Conservation (phyloP, 2,797 vertebrate genomes). For the Loris lydekkerianus region DNA sequence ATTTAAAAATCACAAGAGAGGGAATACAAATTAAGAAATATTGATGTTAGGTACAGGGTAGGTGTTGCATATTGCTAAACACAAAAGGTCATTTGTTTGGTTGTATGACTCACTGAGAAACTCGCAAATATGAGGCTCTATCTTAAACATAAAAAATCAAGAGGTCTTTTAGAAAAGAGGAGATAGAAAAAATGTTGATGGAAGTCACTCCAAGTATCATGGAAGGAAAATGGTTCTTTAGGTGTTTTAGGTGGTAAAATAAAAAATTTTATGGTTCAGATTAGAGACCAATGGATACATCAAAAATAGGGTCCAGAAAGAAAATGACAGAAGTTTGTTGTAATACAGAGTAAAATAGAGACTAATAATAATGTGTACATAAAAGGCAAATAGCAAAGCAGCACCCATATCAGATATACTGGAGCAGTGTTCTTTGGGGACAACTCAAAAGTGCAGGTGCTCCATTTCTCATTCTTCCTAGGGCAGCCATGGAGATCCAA, state of each 20-base stretch:
- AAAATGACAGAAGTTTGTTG: not conserved
- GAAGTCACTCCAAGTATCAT: not conserved
- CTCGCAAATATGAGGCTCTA: not conserved
- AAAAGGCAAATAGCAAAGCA: not conserved
- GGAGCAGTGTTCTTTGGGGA: not conserved
- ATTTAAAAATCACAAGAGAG: constrained; percentile 13
- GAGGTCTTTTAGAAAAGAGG: constrained; percentile 44
- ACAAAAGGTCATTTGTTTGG: not conserved
- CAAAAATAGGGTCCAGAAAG: not conserved
- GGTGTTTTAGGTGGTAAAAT: not conserved
- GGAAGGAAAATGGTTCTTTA: not conserved
- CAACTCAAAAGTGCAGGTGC: not conserved
- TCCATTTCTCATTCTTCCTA: not conserved
- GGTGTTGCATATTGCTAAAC: not conserved
- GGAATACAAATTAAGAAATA: not conserved
- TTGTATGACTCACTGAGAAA: not conserved
- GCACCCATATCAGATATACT: not conserved
- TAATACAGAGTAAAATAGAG: not conserved
- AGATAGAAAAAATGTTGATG: not conserved
- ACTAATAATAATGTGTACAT: not conserved
- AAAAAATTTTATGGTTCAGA: not conserved
- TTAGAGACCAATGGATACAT: not conserved
- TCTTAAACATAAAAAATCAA: constrained; percentile 37
- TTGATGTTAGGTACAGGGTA: not conserved
- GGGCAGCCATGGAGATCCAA: not conserved